Percentiles rank a stretch among this genome's conserved stretches.
These are phyloP conservation scores for Labeo rohita DNA, from an alignment of 2,113 vertebrate species.

Conservation along the genomic window DNA sequence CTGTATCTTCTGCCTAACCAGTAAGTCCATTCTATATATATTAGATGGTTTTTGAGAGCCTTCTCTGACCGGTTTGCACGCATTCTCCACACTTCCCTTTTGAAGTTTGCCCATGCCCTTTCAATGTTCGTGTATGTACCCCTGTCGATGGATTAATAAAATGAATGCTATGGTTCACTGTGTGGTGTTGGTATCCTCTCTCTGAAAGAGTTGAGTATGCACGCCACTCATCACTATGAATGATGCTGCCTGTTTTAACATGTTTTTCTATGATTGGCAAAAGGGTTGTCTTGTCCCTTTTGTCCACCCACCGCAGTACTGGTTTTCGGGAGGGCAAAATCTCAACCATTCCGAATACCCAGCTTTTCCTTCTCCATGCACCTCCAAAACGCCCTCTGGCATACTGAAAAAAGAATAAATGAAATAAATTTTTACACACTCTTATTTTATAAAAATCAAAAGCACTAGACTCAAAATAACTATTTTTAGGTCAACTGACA, in stretches of 20 bases:
- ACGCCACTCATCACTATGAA: constrained; percentile 29
- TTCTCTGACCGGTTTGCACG: not conserved
- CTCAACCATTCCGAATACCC: constrained; percentile 10
- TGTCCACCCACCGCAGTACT: not conserved
- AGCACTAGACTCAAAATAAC: no score
- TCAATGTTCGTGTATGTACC: constrained; percentile 19
- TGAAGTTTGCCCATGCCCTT: constrained; percentile 21
- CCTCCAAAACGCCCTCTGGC: no score
- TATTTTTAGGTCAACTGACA: no score
- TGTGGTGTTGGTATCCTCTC: no score
- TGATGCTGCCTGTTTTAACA: constrained; percentile 6
- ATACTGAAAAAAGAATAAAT: no score
- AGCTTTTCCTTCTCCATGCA: no score
- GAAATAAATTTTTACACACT: no score
- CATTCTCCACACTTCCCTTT: constrained; percentile 10
- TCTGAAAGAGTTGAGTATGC: not conserved
- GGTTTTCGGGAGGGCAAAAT: not conserved
- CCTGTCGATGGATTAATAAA: no score
- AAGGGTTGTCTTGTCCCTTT: not conserved
- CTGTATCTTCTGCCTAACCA: not conserved
- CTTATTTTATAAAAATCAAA: no score
- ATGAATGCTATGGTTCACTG: no score
- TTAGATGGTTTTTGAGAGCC: constrained; percentile 6
- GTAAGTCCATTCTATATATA: constrained; percentile 7
- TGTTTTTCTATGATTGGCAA: constrained; percentile 7